Conservation (phyloP, 2,888 invertebrate species). For the Pantelozetes paolii region DNA sequence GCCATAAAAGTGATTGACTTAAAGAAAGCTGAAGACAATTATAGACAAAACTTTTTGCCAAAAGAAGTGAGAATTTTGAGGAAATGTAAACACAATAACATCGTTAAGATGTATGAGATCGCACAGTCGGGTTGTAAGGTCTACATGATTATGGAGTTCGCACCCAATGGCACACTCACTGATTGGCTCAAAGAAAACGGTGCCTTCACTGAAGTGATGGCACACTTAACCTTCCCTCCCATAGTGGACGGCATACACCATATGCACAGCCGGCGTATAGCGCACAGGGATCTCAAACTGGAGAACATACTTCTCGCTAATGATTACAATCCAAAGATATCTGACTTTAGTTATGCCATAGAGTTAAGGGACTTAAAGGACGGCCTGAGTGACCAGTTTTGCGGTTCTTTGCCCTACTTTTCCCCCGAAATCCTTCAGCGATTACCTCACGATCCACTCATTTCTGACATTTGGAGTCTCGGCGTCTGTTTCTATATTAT, state of each 20-base stretch:
- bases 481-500: constrained; percentile 41
- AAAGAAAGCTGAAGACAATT: neutral
- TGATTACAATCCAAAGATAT: constrained; percentile 75
- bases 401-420: constrained; percentile 40
- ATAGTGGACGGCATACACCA: constrained; percentile 19
- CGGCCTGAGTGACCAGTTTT: constrained; percentile 2
- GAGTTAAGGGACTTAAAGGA: neutral
- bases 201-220: constrained; percentile 13
- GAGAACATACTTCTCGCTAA: constrained; percentile 90
- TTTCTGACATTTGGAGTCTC: constrained; percentile 39
- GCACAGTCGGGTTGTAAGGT: constrained; percentile 49
- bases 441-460: constrained; percentile 35
- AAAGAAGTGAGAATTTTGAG: constrained; percentile 53
- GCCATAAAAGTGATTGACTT: constrained; percentile 33
- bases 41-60: constrained; percentile 52
- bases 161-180: constrained; percentile 53
- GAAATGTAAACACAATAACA: constrained; percentile 51
- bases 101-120: constrained; percentile 52
- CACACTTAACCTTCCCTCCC: neutral
- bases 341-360: constrained; percentile 39
- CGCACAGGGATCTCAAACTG: constrained; percentile 84
- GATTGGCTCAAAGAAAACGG: constrained; percentile 52
- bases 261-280: constrained; percentile 45
- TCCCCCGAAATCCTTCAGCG: constrained; percentile 34
- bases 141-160: constrained; percentile 53